Evolutionary conservation across 2,888 invertebrate genomes (phyloP).

Genomic region (Embidobia sp.): DNA sequence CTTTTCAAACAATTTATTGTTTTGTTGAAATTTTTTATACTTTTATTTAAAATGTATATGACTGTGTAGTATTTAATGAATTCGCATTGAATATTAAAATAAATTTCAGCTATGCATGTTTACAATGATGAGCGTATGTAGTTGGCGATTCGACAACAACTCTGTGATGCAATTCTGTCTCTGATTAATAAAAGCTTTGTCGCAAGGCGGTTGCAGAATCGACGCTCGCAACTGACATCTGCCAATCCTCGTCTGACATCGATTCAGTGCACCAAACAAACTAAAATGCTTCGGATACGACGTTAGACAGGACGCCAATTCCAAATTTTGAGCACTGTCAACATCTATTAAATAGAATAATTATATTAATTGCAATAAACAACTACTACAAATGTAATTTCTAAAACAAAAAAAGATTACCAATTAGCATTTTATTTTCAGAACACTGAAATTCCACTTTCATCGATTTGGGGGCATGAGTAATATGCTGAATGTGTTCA

Average conservation of each 20-base stretch:
- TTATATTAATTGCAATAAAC: no score
- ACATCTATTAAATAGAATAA: constrained; percentile 88
- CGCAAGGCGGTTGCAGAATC: constrained; percentile 87
- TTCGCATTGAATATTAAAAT: constrained; percentile 1
- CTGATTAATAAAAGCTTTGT: constrained; percentile 71
- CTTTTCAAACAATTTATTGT: no score
- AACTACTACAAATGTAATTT: no score
- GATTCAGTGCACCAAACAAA: constrained; percentile 86
- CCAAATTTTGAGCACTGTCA: constrained; percentile 90
- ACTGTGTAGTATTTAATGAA: no score
- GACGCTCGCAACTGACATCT: constrained; percentile 89
- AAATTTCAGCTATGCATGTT: constrained; percentile 3
- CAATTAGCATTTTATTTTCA: constrained; percentile 91
- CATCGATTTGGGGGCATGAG: constrained; percentile 89
- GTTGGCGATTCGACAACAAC: constrained; percentile 86
- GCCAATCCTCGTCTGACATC: constrained; percentile 89
- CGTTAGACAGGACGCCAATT: constrained; percentile 85
- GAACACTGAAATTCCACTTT: constrained; percentile 92
- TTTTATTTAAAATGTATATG: no score
- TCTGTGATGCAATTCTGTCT: constrained; percentile 90
- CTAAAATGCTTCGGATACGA: constrained; percentile 83
- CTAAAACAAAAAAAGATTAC: constrained; percentile 82
- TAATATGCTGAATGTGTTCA: constrained; percentile 89
- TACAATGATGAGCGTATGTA: constrained; percentile 86
- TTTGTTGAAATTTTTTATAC: neutral